phyloP scores from a whole-genome alignment of 2,113 vertebrate genomes.

The Scophthalmus maximus region DNA sequence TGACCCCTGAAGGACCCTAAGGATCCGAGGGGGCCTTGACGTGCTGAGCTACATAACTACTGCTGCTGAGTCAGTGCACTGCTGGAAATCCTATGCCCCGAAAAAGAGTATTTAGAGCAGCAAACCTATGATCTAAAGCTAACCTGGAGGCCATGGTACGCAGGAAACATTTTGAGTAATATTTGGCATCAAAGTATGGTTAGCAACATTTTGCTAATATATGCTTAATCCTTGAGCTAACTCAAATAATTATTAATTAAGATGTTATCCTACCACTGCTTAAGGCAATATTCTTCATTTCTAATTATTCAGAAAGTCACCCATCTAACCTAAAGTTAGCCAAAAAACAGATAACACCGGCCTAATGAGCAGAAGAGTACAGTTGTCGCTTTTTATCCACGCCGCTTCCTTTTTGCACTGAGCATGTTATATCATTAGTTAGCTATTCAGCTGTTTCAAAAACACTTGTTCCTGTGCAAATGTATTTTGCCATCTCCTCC shows the following conservation, averaged over 20 bases:
- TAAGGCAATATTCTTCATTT: conserved; percentile 61
- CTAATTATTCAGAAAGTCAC: conserved; percentile 47
- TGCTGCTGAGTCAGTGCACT: conserved; percentile 64
- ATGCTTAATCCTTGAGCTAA: conserved; percentile 57
- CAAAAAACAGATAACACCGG: conserved; percentile 21
- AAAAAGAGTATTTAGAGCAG: conserved; percentile 50
- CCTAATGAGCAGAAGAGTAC: conserved; percentile 24
- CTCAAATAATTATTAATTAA: conserved; percentile 35
- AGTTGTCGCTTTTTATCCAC: conserved; percentile 26
- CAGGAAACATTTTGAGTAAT: conserved; percentile 59
- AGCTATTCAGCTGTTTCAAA: conserved; percentile 67
- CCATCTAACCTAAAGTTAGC: conserved; percentile 49
- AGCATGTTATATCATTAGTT: conserved; percentile 42
- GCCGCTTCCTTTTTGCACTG: conserved; percentile 44
- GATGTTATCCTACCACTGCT: conserved; percentile 46
- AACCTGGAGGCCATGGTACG: conserved; percentile 61
- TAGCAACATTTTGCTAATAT: conserved; percentile 48
- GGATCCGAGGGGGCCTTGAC: conserved; percentile 50
- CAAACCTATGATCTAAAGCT: conserved; percentile 59
- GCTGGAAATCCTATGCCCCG: conserved; percentile 37
- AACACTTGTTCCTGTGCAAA: conserved; percentile 70
- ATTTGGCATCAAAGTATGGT: conserved; percentile 68
- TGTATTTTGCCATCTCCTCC: conserved; percentile 52
- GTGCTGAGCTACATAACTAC: conserved; percentile 67
- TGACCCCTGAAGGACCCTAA: conserved; percentile 56